These are phyloP conservation scores for Porphyrio hochstetteri DNA, from an alignment of 2,113 vertebrate genomes.

Conservation along the genomic window DNA sequence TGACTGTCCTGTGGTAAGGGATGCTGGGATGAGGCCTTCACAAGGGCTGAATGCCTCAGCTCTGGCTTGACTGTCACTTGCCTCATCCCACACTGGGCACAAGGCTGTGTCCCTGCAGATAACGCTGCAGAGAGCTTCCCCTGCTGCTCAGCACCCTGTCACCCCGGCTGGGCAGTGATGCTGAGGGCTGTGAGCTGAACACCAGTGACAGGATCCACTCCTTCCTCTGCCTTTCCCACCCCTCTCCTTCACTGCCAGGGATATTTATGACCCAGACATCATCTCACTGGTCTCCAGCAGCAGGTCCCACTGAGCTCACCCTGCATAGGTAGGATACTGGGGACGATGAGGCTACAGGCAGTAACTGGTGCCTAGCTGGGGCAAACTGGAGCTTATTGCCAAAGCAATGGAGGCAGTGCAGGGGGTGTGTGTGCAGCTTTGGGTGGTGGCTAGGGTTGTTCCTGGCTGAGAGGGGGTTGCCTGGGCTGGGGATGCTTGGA, in stretches of 20 bases:
- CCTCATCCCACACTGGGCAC: not conserved
- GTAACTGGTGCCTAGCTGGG: not conserved
- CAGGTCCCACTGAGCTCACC: accelerated
- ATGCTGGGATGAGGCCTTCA: not conserved
- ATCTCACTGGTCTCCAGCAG: not conserved
- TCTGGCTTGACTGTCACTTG: not conserved
- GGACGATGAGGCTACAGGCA: not conserved
- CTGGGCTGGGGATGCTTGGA: not conserved
- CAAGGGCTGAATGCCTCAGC: not conserved
- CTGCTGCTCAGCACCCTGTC: accelerated
- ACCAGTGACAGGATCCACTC: not conserved
- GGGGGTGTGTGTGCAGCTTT: not conserved
- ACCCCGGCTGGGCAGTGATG: not conserved
- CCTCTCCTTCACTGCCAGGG: not conserved
- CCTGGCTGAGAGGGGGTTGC: not conserved
- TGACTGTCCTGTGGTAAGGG: not conserved
- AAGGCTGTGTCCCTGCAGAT: not conserved
- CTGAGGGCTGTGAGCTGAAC: not conserved
- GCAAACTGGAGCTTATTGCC: not conserved
- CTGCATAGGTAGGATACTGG: accelerated
- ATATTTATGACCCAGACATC: not conserved
- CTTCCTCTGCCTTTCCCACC: not conserved
- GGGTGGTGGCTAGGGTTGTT: not conserved
- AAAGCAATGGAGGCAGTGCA: accelerated
- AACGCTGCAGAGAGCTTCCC: not conserved